These are phyloP conservation scores for Aethes cnicana DNA, from an alignment of 2,888 invertebrate genomes.

Conservation along the genomic window DNA sequence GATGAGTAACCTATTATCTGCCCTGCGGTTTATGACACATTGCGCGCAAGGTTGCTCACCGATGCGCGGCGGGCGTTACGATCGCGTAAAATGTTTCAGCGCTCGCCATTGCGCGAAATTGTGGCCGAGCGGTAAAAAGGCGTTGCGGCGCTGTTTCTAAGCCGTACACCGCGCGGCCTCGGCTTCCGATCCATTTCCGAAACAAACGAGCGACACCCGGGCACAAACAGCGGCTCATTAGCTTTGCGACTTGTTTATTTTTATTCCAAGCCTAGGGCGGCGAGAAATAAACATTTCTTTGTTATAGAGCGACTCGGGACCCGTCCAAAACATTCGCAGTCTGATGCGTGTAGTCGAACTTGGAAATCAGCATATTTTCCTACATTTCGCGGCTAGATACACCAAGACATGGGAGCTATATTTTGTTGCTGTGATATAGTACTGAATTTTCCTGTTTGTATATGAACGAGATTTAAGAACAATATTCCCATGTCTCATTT, in stretches of 20 bases:
- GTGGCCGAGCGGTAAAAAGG: background rate
- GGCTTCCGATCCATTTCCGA: conserved; percentile 52
- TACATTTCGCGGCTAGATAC: too few species aligned
- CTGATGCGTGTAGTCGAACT: background rate
- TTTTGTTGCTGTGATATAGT: too few species aligned
- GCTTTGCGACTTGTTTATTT: conserved; percentile 37
- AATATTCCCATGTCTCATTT: too few species aligned
- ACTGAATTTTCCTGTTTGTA: too few species aligned
- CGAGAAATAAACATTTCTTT: conserved; percentile 23
- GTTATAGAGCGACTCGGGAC: conserved; percentile 7
- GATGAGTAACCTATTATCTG: too few species aligned
- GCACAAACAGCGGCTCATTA: conserved; percentile 49
- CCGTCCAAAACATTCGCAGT: background rate
- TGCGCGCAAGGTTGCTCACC: too few species aligned
- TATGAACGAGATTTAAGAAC: too few species aligned
- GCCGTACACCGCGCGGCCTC: conserved; percentile 9
- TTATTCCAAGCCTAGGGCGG: conserved; percentile 21
- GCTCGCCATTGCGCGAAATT: background rate
- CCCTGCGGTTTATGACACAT: too few species aligned
- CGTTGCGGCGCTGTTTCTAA: conserved; percentile 3
- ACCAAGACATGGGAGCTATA: too few species aligned
- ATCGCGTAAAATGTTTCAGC: too few species aligned
- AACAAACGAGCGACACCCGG: conserved; percentile 49
- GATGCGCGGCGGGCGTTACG: too few species aligned
- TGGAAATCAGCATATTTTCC: too few species aligned